phyloP scores from a whole-genome alignment of 2,113 vertebrate species.

The Micronycteris hirsuta region DNA sequence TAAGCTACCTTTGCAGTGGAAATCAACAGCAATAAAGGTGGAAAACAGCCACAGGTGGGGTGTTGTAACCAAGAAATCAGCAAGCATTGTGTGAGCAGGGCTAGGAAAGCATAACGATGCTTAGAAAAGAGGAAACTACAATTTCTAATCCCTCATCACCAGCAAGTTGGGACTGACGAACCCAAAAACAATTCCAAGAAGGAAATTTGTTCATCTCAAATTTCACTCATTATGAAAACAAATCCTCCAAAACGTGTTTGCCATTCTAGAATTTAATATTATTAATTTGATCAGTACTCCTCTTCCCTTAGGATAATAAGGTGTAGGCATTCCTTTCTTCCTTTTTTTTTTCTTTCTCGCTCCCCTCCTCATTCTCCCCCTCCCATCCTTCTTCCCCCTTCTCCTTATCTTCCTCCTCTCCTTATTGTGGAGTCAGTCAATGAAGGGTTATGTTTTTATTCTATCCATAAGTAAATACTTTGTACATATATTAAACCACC shows the following conservation, averaged over 20 bases:
- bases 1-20: not conserved
- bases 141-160: not conserved
- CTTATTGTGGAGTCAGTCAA: not conserved
- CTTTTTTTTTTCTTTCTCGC: not conserved
- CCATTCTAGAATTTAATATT: not conserved
- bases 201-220: not conserved
- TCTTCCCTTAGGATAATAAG: not conserved
- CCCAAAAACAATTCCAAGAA: not conserved
- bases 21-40: not conserved
- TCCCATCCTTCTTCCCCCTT: too few species aligned
- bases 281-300: not conserved
- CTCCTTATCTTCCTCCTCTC: not conserved
- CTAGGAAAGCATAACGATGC: not conserved
- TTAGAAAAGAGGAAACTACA: not conserved
- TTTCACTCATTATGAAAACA: not conserved
- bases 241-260: not conserved
- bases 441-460: not conserved
- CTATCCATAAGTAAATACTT: not conserved
- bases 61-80: not conserved
- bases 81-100: rapidly evolving
- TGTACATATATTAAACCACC: not conserved
- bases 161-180: not conserved
- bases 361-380: rapidly evolving
- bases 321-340: not conserved
- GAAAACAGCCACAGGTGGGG: not conserved